A percentile compares a stretch with the other conserved stretches of the same genome.
Conservation (phyloP, 2,797 vertebrate species). For the Characodon lateralis region DNA sequence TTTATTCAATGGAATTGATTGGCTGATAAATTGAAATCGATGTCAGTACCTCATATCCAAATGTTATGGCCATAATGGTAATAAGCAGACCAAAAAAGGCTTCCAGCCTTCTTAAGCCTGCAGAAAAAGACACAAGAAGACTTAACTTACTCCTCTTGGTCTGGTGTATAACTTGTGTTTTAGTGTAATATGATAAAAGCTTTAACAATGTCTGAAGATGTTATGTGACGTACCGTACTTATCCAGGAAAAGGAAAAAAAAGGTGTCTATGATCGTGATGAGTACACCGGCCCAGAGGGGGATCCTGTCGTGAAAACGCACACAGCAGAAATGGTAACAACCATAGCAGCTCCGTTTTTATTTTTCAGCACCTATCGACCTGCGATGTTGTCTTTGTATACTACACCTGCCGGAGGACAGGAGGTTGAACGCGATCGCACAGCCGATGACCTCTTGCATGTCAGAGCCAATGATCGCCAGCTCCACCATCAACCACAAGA, state of each 20-base stretch:
- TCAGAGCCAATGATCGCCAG: constrained; percentile 95
- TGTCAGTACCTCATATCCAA: constrained; percentile 89
- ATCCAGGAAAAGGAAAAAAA: constrained; percentile 95
- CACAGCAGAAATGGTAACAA: background rate
- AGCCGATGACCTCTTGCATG: constrained; percentile 98
- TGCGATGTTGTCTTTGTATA: background rate
- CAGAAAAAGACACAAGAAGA: constrained; percentile 14
- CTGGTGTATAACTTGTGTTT: background rate
- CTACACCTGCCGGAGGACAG: constrained; percentile 88
- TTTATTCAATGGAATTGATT: background rate
- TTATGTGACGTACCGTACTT: constrained; percentile 88
- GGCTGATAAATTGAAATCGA: constrained; percentile 26
- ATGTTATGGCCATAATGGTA: constrained; percentile 93
- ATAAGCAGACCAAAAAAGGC: constrained; percentile 96
- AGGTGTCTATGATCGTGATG: constrained; percentile 95
- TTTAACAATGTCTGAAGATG: background rate
- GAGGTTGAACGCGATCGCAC: constrained; percentile 94
- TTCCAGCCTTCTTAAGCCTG: constrained; percentile 93
- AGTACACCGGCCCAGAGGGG: constrained; percentile 94
- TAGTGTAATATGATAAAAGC: background rate
- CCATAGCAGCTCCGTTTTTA: background rate
- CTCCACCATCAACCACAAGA: constrained; percentile 97
- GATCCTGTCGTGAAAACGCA: constrained; percentile 79
- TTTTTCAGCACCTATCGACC: background rate
- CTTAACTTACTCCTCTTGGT: background rate